A percentile compares a stretch with the other conserved stretches of the same genome.
phyloP scores from a whole-genome alignment of 2,113 vertebrate genomes.

The Pycnonotus jocosus region DNA sequence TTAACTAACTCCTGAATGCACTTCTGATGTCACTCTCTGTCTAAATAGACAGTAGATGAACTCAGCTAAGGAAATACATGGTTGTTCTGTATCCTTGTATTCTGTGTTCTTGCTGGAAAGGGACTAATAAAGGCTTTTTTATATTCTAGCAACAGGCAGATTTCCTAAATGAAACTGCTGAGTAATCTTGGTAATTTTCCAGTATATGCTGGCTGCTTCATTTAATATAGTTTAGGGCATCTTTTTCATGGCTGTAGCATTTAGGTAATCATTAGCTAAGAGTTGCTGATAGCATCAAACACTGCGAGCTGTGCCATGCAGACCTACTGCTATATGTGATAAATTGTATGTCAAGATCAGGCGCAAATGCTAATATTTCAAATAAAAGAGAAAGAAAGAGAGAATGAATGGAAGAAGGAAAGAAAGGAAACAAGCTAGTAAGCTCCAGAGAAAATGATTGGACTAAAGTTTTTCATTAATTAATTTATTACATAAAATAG shows the following conservation, averaged over 20 bases:
- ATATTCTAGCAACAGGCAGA: neutral
- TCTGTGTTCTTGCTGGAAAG: neutral
- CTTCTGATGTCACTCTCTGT: neutral
- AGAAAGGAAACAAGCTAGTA: neutral
- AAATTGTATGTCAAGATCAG: neutral
- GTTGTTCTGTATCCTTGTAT: neutral
- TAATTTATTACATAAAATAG: neutral
- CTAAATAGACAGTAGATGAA: neutral
- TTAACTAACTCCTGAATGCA: neutral
- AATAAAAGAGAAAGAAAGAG: neutral
- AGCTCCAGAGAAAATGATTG: neutral
- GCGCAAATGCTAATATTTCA: neutral
- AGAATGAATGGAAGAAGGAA: neutral
- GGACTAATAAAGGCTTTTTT: neutral
- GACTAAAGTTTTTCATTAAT: neutral
- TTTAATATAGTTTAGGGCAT: neutral
- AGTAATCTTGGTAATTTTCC: conserved; percentile 21
- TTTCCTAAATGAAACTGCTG: conserved; percentile 11
- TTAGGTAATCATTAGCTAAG: neutral
- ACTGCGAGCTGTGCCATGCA: neutral
- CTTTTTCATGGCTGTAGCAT: neutral
- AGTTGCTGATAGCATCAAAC: neutral
- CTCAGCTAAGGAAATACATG: neutral
- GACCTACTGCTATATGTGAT: neutral
- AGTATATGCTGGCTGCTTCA: neutral